Evolutionary conservation across 30 jellyfish, hydroid and myxozoan species (phyloP), one percentile per base, ranked within the genome.

Genomic region (Aurelia aurita): DNA sequence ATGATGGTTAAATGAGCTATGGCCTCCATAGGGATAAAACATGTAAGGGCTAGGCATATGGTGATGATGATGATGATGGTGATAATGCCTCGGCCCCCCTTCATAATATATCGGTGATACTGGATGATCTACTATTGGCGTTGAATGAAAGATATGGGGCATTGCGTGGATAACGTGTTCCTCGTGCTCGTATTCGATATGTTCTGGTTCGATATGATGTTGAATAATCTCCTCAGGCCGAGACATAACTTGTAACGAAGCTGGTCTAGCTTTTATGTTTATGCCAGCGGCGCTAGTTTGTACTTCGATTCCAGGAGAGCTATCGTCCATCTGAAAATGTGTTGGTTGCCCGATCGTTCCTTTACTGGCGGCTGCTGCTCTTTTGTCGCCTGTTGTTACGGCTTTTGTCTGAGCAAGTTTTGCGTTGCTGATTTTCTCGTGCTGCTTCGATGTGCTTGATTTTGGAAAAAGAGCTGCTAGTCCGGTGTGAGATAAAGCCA

Each of bases 311-410:
- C 68, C 87, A 3, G 93, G 87, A 26, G 87, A 81, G 55, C 77
- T 28, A 35, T 70, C 93, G 27, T 82, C 93, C 86, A 82, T 82
- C 44, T 82, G 93, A 57, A 82, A 82, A 29, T 58, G 86, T 5
- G 93, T 82, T 16, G 93, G 93, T 70, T 46, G 87, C 5, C 87
- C 93, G 29, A 80, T 35, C 23, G 28, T 66, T 8, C 43, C 55
- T 25, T 39, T 39, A 39, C 51, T 58, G 13, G 27, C 31, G 12
- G 69, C 29, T 58, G 27, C 31, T 58, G 27, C 69, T n/a, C 69
- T 21, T 58, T 58, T 58, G 69, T 25, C 31, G 69, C 29, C 31
- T 21, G 69, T 21, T 21, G 27, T n/a, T 58, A 58, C 13, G 69
- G 13, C 12, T 25, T 58, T 58, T 14, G 31, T 2, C 27, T 58